Base-by-base conservation (phyloP, 1,140 invertebrate genomes). In the Drosophila erecta region DNA sequence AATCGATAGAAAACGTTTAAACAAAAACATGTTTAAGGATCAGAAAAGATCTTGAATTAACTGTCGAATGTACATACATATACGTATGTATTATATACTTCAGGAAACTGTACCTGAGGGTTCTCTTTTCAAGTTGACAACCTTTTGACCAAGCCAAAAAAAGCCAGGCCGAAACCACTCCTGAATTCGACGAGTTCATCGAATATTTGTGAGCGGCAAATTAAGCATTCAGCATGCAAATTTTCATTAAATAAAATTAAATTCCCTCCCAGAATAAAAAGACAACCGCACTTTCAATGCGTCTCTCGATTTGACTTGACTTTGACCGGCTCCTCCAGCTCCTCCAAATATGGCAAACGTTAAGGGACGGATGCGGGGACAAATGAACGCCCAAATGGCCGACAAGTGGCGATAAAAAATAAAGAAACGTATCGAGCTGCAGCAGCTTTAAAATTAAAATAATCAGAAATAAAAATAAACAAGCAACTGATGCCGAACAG, bases 221-320 rank as follows among this genome's bases (percentile, higher is more conserved):
- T 86, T 89, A 87, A 83, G 79, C 58, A 87, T 86, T 86, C 84
- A 71, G 75, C 79, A 86, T 86, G 83, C 83, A 86, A 86, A 86
- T 87, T 79, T 78, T 67, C 35, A 78, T 87, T 76, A 83, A 87
- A 87, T 83, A 76, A 81, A 87, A 87, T 69, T 72, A 65, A 74
- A 73, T 57, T 38, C 59, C 50, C 37, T 65, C 35, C 44, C 47
- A 61, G 30, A 47, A 49, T 56, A 72, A 55, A 37, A 38, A 20
- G 37, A 30, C 41, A 57, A 40, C 57, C 37, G 67, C 57, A 74
- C 65, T 64, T 74, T 69, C 67, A 73, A 81, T 76, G 65, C 56
- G 59, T 47, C 24, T 43, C 51, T 46, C 54, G 71, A 66, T 76
- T 70, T 62, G 75, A 65, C 33, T 79, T 79, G 80, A 79, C 77